A percentile compares a stretch with the other conserved stretches of the same genome.
Conservation (phyloP, 2,888 invertebrate genomes). For the Candidula unifasciata region DNA sequence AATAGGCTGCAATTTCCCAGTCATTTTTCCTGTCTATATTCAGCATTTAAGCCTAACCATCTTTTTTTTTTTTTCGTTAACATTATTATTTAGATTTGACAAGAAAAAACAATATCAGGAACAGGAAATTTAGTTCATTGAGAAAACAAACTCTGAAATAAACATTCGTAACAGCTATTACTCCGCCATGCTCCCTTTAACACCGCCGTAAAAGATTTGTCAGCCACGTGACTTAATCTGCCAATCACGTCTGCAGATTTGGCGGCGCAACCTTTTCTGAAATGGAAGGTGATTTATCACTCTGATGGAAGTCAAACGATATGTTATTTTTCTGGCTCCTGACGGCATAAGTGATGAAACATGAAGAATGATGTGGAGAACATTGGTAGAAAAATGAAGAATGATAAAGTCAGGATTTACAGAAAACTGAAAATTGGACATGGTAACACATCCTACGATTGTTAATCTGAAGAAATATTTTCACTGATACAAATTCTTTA, state of each 20-base stretch:
- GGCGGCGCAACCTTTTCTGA: background rate
- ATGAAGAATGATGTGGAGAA: background rate
- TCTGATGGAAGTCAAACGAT: background rate
- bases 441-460: background rate
- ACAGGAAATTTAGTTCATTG: background rate
- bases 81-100: no score
- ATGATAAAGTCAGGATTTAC: background rate
- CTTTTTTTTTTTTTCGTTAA: no score
- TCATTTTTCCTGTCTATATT: no score
- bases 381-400: background rate
- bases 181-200: background rate
- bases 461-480: no score
- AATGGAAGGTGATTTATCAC: background rate
- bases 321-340: background rate
- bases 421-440: background rate
- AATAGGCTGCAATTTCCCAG: no score
- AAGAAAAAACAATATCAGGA: no score
- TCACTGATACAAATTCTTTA: no score
- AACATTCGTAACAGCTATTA: constrained; percentile 12
- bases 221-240: constrained; percentile 33
- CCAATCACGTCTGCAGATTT: constrained; percentile 30
- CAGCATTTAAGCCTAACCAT: no score
- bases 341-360: background rate
- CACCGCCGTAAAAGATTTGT: background rate
- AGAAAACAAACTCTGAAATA: background rate